Conservation (phyloP, 2,888 invertebrate genomes). For the Tenodera sinensis region DNA sequence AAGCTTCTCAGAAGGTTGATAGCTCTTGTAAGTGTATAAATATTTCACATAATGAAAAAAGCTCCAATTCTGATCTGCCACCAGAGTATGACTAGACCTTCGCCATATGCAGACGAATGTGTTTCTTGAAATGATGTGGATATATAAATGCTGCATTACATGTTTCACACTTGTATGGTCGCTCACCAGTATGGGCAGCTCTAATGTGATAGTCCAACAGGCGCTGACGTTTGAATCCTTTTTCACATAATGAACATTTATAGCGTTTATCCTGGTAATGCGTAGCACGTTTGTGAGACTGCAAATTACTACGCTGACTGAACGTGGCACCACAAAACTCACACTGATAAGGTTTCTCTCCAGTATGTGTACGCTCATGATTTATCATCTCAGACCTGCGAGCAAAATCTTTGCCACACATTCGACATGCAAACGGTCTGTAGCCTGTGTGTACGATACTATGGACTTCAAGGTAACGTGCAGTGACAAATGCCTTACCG, state of each 20-base stretch:
- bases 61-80: too few species aligned
- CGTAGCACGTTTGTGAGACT: constrained; percentile 73
- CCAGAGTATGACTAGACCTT: too few species aligned
- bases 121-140: constrained; percentile 78
- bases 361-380: constrained; percentile 77
- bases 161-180: constrained; percentile 67
- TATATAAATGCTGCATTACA: constrained; percentile 77
- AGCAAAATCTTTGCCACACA: constrained; percentile 72
- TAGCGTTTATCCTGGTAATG: constrained; percentile 72
- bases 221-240: constrained; percentile 68
- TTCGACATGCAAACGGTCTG: constrained; percentile 65
- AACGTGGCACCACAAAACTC: constrained; percentile 75
- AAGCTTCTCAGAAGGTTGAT: too few species aligned
- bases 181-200: constrained; percentile 74
- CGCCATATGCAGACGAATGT: constrained; percentile 64
- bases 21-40: too few species aligned
- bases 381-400: constrained; percentile 71
- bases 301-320: constrained; percentile 76
- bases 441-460: constrained; percentile 73
- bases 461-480: constrained; percentile 74
- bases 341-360: constrained; percentile 52
- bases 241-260: constrained; percentile 66
- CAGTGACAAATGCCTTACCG: constrained; percentile 69
- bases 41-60: too few species aligned
- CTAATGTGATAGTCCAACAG: constrained; percentile 77